phyloP scores from a whole-genome alignment of 2,113 vertebrate species.

The Misgurnus anguillicaudatus region DNA sequence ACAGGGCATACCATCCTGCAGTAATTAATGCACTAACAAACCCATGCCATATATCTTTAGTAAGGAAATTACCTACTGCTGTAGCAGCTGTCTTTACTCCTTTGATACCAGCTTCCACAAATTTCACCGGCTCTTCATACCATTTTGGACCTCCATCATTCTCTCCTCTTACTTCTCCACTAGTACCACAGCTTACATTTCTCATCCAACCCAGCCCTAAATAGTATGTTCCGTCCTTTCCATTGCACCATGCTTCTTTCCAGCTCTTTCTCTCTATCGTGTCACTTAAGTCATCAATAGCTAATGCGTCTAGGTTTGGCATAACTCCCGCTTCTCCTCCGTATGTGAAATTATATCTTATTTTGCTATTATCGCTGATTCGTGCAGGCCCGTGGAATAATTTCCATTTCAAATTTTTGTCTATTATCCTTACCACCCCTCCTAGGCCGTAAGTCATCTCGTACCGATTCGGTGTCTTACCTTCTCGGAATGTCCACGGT shows the following conservation, averaged over 20 bases:
- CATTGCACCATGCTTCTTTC: not conserved
- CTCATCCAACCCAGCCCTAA: not conserved
- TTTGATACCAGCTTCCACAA: no score
- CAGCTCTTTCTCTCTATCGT: not conserved
- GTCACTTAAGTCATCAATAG: not conserved
- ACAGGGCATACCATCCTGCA: no score
- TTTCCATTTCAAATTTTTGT: not conserved
- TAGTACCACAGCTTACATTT: accelerated
- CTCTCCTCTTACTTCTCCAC: not conserved
- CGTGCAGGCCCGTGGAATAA: not conserved
- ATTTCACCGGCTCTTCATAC: no score
- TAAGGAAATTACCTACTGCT: no score
- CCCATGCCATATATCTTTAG: no score
- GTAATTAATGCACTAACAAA: no score
- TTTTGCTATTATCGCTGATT: not conserved
- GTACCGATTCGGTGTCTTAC: not conserved
- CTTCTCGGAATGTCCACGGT: not conserved
- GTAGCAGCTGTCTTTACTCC: no score
- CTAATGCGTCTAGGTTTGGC: not conserved
- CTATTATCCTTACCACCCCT: not conserved
- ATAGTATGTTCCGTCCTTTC: not conserved
- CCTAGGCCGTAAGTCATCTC: not conserved
- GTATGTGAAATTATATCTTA: no score
- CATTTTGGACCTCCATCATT: no score
- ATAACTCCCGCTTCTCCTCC: not conserved